A percentile compares a stretch with the other conserved stretches of the same genome.
phyloP scores from a whole-genome alignment of 1,140 invertebrate species.

The Ectropis grisescens region DNA sequence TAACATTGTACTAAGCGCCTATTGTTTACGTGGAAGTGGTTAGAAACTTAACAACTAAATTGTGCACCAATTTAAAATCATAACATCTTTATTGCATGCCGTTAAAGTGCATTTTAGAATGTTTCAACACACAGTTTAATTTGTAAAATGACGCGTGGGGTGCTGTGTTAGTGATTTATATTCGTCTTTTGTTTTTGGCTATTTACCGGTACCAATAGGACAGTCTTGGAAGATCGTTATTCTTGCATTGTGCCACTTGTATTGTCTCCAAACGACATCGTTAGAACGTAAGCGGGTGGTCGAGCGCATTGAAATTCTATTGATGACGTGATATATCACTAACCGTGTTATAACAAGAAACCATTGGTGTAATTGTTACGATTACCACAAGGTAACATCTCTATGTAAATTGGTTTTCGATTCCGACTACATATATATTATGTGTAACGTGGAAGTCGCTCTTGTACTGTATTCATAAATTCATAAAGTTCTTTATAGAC shows the following conservation, averaged over 20 bases:
- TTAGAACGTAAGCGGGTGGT: conserved; percentile 64
- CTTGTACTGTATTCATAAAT: too few relatives aligned
- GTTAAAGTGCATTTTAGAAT: too few relatives aligned
- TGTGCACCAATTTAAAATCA: conserved; percentile 2
- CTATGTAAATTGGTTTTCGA: conserved; percentile 22
- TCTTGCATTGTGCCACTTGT: conserved; percentile 56
- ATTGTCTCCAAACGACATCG: conserved; percentile 61
- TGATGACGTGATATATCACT: conserved; percentile 54
- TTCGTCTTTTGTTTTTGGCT: conserved; percentile 61
- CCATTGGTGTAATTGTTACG: conserved; percentile 35
- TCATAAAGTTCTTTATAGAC: too few relatives aligned
- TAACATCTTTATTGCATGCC: too few relatives aligned
- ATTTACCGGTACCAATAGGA: conserved; percentile 58
- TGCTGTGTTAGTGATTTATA: conserved; percentile 57
- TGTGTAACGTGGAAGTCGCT: too few relatives aligned
- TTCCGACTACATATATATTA: neutral
- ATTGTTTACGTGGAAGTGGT: conserved; percentile 55
- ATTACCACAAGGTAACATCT: conserved; percentile 24
- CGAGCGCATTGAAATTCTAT: conserved; percentile 56
- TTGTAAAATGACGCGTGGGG: conserved; percentile 37
- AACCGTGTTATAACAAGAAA: conserved; percentile 29
- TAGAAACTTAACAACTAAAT: too few relatives aligned
- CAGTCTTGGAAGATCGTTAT: conserved; percentile 55
- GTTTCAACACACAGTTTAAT: too few relatives aligned
- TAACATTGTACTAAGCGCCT: conserved; percentile 39